Percentiles rank a stretch among this genome's conserved stretches.
phyloP scores from a whole-genome alignment of 1,140 invertebrate species.

The Caerostris darwini region DNA sequence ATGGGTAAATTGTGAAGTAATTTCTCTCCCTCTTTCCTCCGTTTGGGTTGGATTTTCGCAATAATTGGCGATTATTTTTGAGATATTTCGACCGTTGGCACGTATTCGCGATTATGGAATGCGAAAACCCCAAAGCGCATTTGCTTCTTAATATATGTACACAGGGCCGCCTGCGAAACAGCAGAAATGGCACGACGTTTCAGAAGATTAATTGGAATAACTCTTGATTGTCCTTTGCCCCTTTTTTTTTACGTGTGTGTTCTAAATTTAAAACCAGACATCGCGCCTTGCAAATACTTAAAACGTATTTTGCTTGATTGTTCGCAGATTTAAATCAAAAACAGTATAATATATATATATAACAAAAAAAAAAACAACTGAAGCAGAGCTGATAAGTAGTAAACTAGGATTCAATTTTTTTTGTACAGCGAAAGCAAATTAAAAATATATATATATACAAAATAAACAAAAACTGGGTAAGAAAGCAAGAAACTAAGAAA shows the following conservation, averaged over 20 bases:
- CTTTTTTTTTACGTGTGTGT: not conserved
- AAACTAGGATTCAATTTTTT: no score
- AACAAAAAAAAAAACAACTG: no score
- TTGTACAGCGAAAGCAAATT: no score
- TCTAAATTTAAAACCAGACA: not conserved
- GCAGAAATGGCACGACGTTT: not conserved
- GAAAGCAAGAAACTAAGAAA: no score
- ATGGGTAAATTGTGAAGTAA: constrained; percentile 74
- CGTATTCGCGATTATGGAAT: constrained; percentile 49
- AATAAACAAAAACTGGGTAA: no score
- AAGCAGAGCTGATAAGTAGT: no score
- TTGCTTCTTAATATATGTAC: constrained; percentile 28
- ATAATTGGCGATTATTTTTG: constrained; percentile 73
- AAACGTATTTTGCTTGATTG: not conserved
- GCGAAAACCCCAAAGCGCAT: not conserved
- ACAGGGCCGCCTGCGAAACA: not conserved
- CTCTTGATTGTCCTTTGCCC: not conserved
- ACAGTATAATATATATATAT: not conserved
- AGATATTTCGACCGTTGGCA: constrained; percentile 25
- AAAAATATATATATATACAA: no score
- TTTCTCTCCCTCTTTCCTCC: constrained; percentile 47
- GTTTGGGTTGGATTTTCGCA: constrained; percentile 58
- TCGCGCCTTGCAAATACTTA: not conserved
- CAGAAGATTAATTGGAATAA: not conserved
- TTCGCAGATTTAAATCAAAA: not conserved